Evolutionary conservation across 2,888 invertebrate genomes (phyloP).

Genomic region (Brachylomia viminalis): DNA sequence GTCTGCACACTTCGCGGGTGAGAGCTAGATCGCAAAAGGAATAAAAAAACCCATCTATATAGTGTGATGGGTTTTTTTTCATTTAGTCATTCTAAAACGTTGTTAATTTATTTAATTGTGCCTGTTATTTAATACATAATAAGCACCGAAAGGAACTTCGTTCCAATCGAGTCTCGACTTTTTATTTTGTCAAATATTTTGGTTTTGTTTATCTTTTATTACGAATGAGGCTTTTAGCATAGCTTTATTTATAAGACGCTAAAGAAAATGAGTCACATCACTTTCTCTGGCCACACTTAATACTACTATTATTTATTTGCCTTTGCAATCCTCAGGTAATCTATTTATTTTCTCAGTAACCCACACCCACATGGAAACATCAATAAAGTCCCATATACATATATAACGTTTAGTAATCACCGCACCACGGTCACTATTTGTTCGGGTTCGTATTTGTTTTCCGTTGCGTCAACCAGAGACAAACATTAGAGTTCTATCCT

Average conservation of each 20-base stretch:
- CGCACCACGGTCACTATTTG: slow-evolving; percentile 39
- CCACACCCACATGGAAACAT: slow-evolving; percentile 13
- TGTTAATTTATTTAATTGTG: no score
- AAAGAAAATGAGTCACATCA: neutral
- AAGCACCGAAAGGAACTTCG: neutral
- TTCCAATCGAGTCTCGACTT: neutral
- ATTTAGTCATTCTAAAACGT: no score
- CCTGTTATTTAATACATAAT: no score
- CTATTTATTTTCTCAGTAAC: neutral
- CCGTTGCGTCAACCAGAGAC: slow-evolving; percentile 40
- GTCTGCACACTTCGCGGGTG: no score
- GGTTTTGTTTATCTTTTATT: no score
- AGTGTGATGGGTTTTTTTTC: no score
- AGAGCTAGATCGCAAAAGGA: no score
- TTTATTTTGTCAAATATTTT: neutral
- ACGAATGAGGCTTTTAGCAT: neutral
- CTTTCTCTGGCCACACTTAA: neutral
- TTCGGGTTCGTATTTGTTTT: slow-evolving; percentile 47
- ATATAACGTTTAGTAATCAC: slow-evolving; percentile 47
- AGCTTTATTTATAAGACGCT: neutral
- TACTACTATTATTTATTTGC: neutral
- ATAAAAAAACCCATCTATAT: no score
- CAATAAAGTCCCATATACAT: slow-evolving; percentile 23
- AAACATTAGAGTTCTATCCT: slow-evolving; percentile 54
- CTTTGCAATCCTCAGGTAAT: neutral